Conservation (phyloP, 2,113 vertebrate species). For the Podarcis cretensis region DNA sequence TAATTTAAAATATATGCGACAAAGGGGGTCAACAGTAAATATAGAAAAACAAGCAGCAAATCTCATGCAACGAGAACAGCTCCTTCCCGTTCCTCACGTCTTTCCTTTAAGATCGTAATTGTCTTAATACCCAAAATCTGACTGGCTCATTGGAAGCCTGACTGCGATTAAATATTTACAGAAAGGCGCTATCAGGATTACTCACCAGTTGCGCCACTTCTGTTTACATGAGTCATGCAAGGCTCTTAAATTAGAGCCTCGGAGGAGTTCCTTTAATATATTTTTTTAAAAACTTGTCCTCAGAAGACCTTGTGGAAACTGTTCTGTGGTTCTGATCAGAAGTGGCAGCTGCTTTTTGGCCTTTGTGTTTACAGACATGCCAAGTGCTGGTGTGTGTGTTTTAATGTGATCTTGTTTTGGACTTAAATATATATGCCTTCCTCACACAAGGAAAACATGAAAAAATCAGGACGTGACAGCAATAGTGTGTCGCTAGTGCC, state of each 20-base stretch:
- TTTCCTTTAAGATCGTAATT: background rate
- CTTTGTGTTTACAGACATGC: slow-evolving; percentile 61
- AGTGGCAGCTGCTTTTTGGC: slow-evolving; percentile 58
- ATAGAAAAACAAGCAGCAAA: background rate
- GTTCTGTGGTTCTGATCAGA: slow-evolving; percentile 50
- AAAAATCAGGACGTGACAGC: background rate
- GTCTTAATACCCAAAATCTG: background rate
- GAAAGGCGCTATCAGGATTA: slow-evolving; percentile 41
- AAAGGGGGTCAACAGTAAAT: background rate
- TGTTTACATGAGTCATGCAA: slow-evolving; percentile 61
- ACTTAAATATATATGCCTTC: slow-evolving; percentile 21
- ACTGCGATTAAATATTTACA: slow-evolving; percentile 18
- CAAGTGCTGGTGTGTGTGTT: slow-evolving; percentile 38
- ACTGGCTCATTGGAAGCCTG: background rate
- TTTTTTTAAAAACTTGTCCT: slow-evolving; percentile 59
- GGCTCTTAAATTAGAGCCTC: slow-evolving; percentile 52
- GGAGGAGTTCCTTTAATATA: slow-evolving; percentile 30
- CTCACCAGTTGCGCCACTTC: slow-evolving; percentile 47
- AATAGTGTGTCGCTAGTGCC: slow-evolving; percentile 21
- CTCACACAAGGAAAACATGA: slow-evolving; percentile 24
- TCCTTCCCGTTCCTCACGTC: background rate
- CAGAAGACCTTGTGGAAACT: slow-evolving; percentile 67
- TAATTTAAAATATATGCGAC: background rate
- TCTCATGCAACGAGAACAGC: background rate
- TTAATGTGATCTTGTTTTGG: slow-evolving; percentile 31